Conservation (phyloP, 2,113 vertebrate species). For the Tichodroma muraria region DNA sequence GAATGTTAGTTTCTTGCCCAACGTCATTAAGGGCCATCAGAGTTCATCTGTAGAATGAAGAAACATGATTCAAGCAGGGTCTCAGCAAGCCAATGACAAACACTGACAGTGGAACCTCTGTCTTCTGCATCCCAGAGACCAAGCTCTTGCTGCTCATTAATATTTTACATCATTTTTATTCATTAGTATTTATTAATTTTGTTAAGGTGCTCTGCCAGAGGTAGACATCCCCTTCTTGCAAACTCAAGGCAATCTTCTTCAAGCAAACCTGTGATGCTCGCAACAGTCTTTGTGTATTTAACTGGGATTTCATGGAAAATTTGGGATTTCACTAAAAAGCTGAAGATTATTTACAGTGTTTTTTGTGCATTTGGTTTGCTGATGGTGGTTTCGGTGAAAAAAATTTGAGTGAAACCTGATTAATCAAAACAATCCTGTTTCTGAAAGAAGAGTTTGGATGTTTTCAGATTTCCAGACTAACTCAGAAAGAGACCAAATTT, state of each 20-base stretch:
- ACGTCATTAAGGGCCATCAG: not conserved
- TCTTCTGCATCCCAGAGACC: not conserved
- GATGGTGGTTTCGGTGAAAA: not conserved
- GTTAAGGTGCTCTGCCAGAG: not conserved
- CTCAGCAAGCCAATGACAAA: not conserved
- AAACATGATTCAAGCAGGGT: not conserved
- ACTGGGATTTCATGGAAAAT: not conserved
- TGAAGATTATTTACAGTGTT: not conserved
- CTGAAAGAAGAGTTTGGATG: not conserved
- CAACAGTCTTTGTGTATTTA: not conserved
- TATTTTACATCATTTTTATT: not conserved
- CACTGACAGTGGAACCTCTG: not conserved
- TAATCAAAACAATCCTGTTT: slow-evolving; percentile 21
- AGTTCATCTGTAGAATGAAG: not conserved
- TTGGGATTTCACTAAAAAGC: not conserved
- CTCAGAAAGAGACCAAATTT: not conserved
- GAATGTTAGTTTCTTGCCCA: not conserved
- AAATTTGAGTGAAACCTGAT: not conserved
- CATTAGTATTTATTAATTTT: not conserved
- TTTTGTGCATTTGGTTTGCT: not conserved
- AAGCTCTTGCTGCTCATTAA: not conserved
- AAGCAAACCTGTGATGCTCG: not conserved
- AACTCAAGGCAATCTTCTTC: not conserved
- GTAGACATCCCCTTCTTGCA: not conserved
- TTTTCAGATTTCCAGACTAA: slow-evolving; percentile 3